These are phyloP conservation scores for Lucilia sericata DNA, from an alignment of 1,140 invertebrate genomes.

Conservation along the genomic window DNA sequence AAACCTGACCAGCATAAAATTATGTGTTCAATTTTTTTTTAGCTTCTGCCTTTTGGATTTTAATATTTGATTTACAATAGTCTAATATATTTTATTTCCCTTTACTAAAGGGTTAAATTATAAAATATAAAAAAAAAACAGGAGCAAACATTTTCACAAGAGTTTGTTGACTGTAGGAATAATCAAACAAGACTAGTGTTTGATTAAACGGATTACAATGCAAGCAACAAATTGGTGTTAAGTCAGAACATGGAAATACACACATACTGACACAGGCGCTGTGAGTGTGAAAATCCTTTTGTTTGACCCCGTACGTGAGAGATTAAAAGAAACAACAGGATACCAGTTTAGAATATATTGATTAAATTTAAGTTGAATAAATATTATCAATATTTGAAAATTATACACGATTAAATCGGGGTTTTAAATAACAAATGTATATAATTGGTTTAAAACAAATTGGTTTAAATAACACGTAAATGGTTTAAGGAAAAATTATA, in stretches of 20 bases:
- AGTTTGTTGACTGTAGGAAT: background rate
- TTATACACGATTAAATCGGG: too few species aligned
- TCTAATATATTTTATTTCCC: background rate
- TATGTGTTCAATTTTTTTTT: background rate
- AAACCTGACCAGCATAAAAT: conserved; percentile 39
- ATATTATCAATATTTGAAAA: too few species aligned
- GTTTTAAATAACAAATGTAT: too few species aligned
- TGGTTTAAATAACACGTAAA: too few species aligned
- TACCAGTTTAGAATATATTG: background rate
- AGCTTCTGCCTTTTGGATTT: background rate
- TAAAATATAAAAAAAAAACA: background rate
- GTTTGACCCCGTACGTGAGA: conserved; percentile 7
- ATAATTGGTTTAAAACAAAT: too few species aligned
- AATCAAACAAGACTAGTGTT: conserved; percentile 36
- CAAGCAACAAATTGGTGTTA: conserved; percentile 43
- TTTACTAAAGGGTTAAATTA: background rate
- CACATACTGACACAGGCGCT: background rate
- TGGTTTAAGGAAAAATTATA: too few species aligned
- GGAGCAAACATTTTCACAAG: background rate
- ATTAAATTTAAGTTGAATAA: background rate
- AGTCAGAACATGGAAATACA: conserved; percentile 3
- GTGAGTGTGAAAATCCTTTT: background rate
- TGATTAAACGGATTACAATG: conserved; percentile 39
- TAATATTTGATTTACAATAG: conserved; percentile 43
- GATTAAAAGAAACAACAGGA: conserved; percentile 33